A percentile compares a stretch with the other conserved stretches of the same genome.
These are phyloP conservation scores for Meloidogyne floridensis DNA, from an alignment of 1,140 invertebrate species.

Conservation along the genomic window DNA sequence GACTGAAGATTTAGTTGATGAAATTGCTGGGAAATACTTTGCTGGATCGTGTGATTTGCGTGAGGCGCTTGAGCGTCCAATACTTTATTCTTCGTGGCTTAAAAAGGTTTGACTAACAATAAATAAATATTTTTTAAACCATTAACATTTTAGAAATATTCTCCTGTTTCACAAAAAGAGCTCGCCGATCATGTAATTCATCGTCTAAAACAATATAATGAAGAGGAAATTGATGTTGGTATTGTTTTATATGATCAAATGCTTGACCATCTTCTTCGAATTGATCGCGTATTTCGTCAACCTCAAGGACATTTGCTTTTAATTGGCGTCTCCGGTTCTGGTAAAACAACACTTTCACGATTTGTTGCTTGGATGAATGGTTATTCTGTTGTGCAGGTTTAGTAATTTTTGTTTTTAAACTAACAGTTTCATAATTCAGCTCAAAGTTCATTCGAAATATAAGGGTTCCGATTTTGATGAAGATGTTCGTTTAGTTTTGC, in stretches of 20 bases:
- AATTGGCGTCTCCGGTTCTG: slow-evolving; percentile 94
- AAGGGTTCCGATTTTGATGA: slow-evolving; percentile 98
- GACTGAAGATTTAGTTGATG: slow-evolving; percentile 97
- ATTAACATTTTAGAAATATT: slow-evolving; percentile 75
- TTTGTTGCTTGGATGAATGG: slow-evolving; percentile 99
- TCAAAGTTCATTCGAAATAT: slow-evolving; percentile 95
- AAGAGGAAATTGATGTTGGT: slow-evolving; percentile 97
- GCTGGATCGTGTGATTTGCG: slow-evolving; percentile 77
- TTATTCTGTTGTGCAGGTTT: slow-evolving; percentile 94
- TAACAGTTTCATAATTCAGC: slow-evolving; percentile 37
- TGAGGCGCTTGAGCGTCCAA: slow-evolving; percentile 84
- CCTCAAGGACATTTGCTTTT: slow-evolving; percentile 91
- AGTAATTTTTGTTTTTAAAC: slow-evolving; percentile 69
- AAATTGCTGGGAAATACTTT: slow-evolving; percentile 91
- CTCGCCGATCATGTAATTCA: slow-evolving; percentile 94
- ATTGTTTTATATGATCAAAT: slow-evolving; percentile 98
- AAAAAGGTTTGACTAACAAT: slow-evolving; percentile 64
- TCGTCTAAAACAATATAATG: slow-evolving; percentile 96
- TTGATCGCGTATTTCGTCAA: slow-evolving; percentile 97
- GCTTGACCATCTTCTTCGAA: slow-evolving; percentile 93
- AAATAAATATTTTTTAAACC: neutral
- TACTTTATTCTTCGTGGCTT: slow-evolving; percentile 97
- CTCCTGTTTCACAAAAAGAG: slow-evolving; percentile 91
- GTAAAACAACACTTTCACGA: slow-evolving; percentile 95
- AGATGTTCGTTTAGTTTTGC: slow-evolving; percentile 87